phyloP scores from a whole-genome alignment of 2,113 vertebrate species.

The Hippocampus barbouri region DNA sequence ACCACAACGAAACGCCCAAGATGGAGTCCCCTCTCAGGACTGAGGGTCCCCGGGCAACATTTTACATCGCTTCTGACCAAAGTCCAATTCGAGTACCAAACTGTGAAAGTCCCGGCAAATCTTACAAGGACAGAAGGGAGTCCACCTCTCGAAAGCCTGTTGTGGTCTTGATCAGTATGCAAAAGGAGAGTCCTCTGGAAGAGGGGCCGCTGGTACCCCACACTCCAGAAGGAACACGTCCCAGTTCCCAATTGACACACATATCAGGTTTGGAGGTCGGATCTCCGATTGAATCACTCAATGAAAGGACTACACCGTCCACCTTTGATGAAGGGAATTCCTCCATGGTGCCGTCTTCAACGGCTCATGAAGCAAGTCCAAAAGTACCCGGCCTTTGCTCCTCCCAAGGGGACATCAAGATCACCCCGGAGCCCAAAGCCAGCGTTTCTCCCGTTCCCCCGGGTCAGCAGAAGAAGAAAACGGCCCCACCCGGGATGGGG shows the following conservation, averaged over 20 bases:
- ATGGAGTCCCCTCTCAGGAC: constrained; percentile 18
- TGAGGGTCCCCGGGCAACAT: constrained; percentile 78
- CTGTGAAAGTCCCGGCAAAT: constrained; percentile 44
- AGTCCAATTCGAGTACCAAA: constrained; percentile 46
- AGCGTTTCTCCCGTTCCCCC: not conserved
- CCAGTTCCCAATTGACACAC: not conserved
- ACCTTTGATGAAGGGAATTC: not conserved
- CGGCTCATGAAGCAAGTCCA: not conserved
- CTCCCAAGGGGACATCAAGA: constrained; percentile 50
- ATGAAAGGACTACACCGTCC: not conserved
- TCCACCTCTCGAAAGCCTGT: constrained; percentile 61
- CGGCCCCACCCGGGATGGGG: constrained; percentile 5
- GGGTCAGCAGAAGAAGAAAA: constrained; percentile 29
- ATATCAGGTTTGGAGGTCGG: constrained; percentile 25
- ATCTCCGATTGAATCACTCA: constrained; percentile 7
- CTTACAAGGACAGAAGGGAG: constrained; percentile 47
- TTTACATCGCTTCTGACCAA: constrained; percentile 83
- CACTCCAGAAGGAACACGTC: constrained; percentile 37
- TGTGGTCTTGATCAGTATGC: constrained; percentile 76
- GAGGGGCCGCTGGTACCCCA: constrained; percentile 53
- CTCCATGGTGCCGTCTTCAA: not conserved
- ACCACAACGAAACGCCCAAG: constrained; percentile 41
- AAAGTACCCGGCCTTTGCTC: constrained; percentile 17
- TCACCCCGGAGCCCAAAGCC: constrained; percentile 32
- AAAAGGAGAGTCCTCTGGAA: constrained; percentile 66